These are phyloP conservation scores for Limnephilus rhombicus DNA, from an alignment of 2,888 invertebrate genomes.

Conservation along the genomic window DNA sequence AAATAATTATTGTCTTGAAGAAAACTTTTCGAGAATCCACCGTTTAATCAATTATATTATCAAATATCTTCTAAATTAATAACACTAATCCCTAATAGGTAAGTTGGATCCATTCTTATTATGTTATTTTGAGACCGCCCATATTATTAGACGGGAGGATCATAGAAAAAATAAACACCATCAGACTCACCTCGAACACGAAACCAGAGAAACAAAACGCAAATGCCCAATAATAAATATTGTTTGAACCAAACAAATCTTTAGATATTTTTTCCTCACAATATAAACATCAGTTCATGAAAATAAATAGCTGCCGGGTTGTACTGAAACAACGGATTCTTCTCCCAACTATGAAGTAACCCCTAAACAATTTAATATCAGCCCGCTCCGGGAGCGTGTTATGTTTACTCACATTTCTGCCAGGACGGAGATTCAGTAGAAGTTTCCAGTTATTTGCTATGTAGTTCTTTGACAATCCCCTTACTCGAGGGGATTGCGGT, in stretches of 20 bases:
- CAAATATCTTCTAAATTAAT: not conserved
- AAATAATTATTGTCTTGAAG: not conserved
- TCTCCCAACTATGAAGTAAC: not conserved
- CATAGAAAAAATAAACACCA: not conserved
- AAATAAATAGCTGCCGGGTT: not conserved
- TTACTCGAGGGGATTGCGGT: conserved; percentile 35
- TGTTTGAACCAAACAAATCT: not conserved
- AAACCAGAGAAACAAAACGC: not conserved
- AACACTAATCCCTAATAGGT: not conserved
- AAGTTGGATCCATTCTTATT: not conserved
- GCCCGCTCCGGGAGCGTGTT: not conserved
- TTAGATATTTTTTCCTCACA: not conserved
- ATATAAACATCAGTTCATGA: not conserved
- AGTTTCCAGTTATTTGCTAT: conserved; percentile 38
- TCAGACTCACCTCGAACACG: not conserved
- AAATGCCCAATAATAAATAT: not conserved
- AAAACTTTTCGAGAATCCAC: not conserved
- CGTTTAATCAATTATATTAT: not conserved
- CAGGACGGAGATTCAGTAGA: conserved; percentile 29
- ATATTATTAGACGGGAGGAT: not conserved
- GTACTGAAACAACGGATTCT: not conserved
- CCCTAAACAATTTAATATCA: conserved; percentile 14
- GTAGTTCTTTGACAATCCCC: conserved; percentile 41
- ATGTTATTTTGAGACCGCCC: too few species aligned
- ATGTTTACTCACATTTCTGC: conserved; percentile 45